Evolutionary conservation across 2,888 invertebrate species (phyloP).

Genomic region (Axea sp.): DNA sequence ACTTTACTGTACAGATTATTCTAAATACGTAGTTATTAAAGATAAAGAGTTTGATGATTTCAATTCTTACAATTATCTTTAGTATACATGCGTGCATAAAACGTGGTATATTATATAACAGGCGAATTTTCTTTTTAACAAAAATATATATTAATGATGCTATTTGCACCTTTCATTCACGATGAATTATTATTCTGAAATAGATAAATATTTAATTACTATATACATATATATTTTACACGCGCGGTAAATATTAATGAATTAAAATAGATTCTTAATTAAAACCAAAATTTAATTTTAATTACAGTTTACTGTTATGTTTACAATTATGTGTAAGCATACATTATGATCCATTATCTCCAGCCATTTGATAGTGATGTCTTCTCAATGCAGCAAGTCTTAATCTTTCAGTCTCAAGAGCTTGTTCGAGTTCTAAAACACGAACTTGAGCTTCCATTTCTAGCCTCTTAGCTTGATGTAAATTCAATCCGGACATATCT

Average conservation of each 20-base stretch:
- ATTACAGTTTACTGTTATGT: no score
- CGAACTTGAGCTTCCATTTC: slow-evolving; percentile 99
- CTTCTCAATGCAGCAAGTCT: slow-evolving; percentile 92
- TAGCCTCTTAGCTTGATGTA: slow-evolving; percentile 96
- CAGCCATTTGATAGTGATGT: slow-evolving; percentile 94
- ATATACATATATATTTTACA: no score
- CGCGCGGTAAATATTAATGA: no score
- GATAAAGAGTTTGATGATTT: slow-evolving; percentile 58
- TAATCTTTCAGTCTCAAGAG: slow-evolving; percentile 92
- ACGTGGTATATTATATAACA: slow-evolving; percentile 50
- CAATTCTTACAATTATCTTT: slow-evolving; percentile 44
- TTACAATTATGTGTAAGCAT: no score
- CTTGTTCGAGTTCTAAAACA: slow-evolving; percentile 94
- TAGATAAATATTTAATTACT: background rate
- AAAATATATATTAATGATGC: slow-evolving; percentile 55
- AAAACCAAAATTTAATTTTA: no score
- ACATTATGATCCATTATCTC: slow-evolving; percentile 76
- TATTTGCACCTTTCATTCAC: slow-evolving; percentile 17
- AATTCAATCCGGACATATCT: slow-evolving; percentile 92
- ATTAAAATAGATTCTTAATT: no score
- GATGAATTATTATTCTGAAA: slow-evolving; percentile 29
- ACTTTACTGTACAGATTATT: slow-evolving; percentile 46
- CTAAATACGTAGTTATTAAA: slow-evolving; percentile 33
- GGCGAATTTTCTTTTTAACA: slow-evolving; percentile 46
- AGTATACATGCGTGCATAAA: slow-evolving; percentile 48